Evolutionary conservation across 2,888 invertebrate species (phyloP), one percentile per base, ranked within the genome.

Genomic region (Ophioninae sp.): DNA sequence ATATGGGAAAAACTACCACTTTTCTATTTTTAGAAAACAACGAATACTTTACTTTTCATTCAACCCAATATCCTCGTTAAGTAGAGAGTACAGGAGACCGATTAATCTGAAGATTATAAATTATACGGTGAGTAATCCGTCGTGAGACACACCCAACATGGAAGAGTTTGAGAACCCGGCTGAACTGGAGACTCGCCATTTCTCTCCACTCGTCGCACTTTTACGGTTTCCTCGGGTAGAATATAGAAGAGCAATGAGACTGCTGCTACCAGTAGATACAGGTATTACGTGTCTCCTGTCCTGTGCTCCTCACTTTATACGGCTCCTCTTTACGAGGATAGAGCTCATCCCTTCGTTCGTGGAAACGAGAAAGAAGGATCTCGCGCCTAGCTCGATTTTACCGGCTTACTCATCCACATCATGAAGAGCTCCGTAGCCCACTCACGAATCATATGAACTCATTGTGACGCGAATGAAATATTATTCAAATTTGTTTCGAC

Each of bases 91-190:
- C 30, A 61, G 79, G 30, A 64, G 79, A 70, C 78, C 83, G 85
- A 82, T 86, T 86, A 85, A 86, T 86, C 83, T 82, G 39, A 44
- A 80, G 85, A 85, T 85, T 86, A 86, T 83, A 80, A 70, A 83
- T 83, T 78, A 83, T 67, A 59, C 73, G 59, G 69, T 74, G 50
- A 56, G 69, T 83, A 81, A 83, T 85, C 74, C 74, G 20, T 57
- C 17, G 72, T n/a, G 68, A 70, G 62, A 79, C 74, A 70, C 56
- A 70, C 64, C 37, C 78, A 74, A 69, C 65, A 44, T 10, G 62
- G 37, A 44, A 69, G 62, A 73, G 61, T 70, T 41, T 41, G 68
- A 7, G 8, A 20, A 39, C 65, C 59, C 39, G 70, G 50, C 67
- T 39, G 70, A 79, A 56, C 30, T 21, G 50, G 41, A 76, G 73